A percentile compares a stretch with the other conserved stretches of the same genome.
These are phyloP conservation scores for Parochlus steinenii DNA, from an alignment of 2,888 invertebrate species.

Conservation along the genomic window DNA sequence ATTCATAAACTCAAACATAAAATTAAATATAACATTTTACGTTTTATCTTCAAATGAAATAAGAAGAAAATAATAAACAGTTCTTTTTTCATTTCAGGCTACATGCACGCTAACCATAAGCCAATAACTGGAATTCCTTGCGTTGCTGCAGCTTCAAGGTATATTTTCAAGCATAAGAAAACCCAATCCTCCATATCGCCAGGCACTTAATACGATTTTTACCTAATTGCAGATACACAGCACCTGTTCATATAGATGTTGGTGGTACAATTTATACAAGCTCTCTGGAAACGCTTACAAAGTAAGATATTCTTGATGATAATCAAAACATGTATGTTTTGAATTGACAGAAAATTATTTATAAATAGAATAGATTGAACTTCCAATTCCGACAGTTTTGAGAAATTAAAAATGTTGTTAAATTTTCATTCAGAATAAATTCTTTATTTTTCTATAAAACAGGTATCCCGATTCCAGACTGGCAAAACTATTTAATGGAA, in stretches of 20 bases:
- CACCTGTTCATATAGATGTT: slow-evolving; percentile 94
- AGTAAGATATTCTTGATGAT: slow-evolving; percentile 33
- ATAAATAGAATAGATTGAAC: neutral
- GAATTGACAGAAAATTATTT: neutral
- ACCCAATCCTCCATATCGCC: no score
- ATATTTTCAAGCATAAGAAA: no score
- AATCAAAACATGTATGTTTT: slow-evolving; percentile 3
- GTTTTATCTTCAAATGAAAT: no score
- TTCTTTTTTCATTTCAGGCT: slow-evolving; percentile 19
- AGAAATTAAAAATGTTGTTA: no score
- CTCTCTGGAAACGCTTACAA: slow-evolving; percentile 84
- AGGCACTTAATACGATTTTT: no score
- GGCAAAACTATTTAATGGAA: slow-evolving; percentile 87
- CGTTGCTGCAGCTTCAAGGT: slow-evolving; percentile 78
- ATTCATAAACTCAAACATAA: no score
- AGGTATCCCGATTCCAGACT: slow-evolving; percentile 87
- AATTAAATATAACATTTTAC: no score
- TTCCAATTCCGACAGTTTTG: neutral
- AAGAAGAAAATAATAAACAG: no score
- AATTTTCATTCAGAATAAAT: slow-evolving; percentile 10
- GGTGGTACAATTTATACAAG: slow-evolving; percentile 95
- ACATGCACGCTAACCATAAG: slow-evolving; percentile 40
- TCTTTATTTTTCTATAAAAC: no score
- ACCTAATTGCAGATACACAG: no score
- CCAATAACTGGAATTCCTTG: slow-evolving; percentile 84